Conservation (phyloP, 2,888 invertebrate genomes). For the Encarsia formosa region DNA sequence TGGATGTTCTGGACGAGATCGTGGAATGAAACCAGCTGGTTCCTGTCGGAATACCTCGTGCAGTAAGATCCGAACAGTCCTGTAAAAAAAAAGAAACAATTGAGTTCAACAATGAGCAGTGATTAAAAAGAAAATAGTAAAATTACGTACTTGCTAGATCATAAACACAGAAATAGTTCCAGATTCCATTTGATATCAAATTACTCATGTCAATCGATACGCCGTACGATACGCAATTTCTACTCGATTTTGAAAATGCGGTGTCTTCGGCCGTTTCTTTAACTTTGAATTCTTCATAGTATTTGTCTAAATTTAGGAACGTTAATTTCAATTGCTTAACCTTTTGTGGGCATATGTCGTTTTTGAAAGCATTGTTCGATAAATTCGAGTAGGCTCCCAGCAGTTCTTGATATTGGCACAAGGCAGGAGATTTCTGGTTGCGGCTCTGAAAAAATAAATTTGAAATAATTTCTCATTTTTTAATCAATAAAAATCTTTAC, state of each 20-base stretch:
- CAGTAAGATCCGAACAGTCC: conserved; percentile 32
- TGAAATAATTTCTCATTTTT: background rate
- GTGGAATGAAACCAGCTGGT: conserved; percentile 36
- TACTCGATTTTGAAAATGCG: background rate
- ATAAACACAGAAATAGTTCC: conserved; percentile 36
- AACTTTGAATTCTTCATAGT: conserved; percentile 10
- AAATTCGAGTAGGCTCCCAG: background rate
- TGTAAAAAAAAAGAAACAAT: conserved; percentile 15
- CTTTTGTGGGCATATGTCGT: conserved; percentile 1
- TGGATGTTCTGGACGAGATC: conserved; percentile 39
- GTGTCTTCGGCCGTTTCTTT: conserved; percentile 10
- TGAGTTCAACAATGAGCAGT: background rate
- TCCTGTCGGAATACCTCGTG: conserved; percentile 37
- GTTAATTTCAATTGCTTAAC: conserved; percentile 5
- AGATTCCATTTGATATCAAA: conserved; percentile 41
- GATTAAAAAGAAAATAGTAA: background rate
- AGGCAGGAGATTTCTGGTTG: background rate
- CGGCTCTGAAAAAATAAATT: conserved; percentile 10
- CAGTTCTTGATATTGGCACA: conserved; percentile 1
- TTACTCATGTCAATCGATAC: conserved; percentile 10
- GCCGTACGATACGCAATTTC: background rate
- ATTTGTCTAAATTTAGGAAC: background rate
- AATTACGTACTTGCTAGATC: conserved; percentile 35
- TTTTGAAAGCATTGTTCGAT: background rate
- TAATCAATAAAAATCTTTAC: background rate